Evolutionary conservation across 2,113 vertebrate genomes (phyloP).

Genomic region (Austrofundulus limnaeus): DNA sequence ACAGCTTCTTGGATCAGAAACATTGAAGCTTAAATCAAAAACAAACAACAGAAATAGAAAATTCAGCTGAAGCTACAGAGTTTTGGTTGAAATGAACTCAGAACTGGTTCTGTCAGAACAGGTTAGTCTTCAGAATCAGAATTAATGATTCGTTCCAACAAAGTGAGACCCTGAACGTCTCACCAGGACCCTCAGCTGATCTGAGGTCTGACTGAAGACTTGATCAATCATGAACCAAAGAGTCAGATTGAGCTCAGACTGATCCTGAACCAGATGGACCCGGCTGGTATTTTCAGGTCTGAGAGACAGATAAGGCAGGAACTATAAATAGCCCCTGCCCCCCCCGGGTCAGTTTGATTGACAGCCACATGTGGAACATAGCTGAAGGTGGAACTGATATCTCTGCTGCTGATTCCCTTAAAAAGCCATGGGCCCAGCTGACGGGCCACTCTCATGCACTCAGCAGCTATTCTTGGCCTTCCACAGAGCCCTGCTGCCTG

Average conservation of each 20-base stretch:
- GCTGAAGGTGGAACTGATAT: conserved; percentile 85
- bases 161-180: conserved; percentile 3
- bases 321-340: conserved; percentile 86
- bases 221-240: not conserved
- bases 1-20: too few relatives aligned
- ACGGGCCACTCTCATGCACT: conserved; percentile 85
- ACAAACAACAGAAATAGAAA: too few relatives aligned
- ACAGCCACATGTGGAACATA: conserved; percentile 95
- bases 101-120: not conserved
- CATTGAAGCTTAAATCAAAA: too few relatives aligned
- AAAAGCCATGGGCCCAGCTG: conserved; percentile 92
- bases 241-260: not conserved
- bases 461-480: conserved; percentile 91
- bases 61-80: too few relatives aligned
- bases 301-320: conserved; percentile 86
- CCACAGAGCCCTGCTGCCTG: conserved; percentile 74
- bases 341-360: conserved; percentile 79
- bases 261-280: not conserved
- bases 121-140: not conserved
- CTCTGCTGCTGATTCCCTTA: conserved; percentile 93
- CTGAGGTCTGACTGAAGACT: not conserved
- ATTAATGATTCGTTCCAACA: not conserved
- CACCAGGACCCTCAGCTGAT: conserved; percentile 17
- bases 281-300: conserved; percentile 60
- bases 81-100: too few relatives aligned